phyloP scores from a whole-genome alignment of 2,888 invertebrate genomes.

The Protonemura montana region DNA sequence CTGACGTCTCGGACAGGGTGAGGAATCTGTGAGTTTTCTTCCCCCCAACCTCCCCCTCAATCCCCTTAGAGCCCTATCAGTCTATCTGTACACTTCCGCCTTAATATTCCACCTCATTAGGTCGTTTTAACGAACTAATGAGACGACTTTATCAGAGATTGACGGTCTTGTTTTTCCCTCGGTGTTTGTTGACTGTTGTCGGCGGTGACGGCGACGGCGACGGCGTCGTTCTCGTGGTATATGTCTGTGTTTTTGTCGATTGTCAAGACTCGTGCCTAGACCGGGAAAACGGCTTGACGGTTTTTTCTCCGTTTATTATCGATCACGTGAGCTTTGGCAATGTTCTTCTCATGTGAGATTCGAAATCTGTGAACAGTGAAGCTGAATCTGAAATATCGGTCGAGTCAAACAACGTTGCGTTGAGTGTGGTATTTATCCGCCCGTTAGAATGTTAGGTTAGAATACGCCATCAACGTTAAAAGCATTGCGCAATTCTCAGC shows the following conservation, averaged over 20 bases:
- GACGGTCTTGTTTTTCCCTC: background rate
- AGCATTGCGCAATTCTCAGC: background rate
- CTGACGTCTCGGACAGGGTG: background rate
- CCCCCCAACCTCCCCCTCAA: background rate
- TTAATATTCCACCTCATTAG: background rate
- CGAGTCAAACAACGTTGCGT: background rate
- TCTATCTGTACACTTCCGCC: conserved; percentile 12
- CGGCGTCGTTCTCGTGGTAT: background rate
- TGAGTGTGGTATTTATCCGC: background rate
- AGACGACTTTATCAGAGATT: conserved; percentile 8
- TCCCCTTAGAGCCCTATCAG: background rate
- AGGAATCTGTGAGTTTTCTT: conserved; percentile 2
- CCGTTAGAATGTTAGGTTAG: background rate
- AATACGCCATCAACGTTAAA: background rate
- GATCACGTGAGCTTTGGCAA: background rate
- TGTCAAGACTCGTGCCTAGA: background rate
- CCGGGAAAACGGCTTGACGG: background rate
- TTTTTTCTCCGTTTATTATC: background rate
- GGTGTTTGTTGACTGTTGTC: background rate
- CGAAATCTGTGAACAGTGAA: background rate
- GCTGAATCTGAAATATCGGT: background rate
- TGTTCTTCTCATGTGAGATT: background rate
- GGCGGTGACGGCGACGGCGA: background rate
- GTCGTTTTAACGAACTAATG: conserved; percentile 21
- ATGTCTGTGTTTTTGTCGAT: background rate